phyloP scores from a whole-genome alignment of 1,140 invertebrate species.

The Papilio dardanus region DNA sequence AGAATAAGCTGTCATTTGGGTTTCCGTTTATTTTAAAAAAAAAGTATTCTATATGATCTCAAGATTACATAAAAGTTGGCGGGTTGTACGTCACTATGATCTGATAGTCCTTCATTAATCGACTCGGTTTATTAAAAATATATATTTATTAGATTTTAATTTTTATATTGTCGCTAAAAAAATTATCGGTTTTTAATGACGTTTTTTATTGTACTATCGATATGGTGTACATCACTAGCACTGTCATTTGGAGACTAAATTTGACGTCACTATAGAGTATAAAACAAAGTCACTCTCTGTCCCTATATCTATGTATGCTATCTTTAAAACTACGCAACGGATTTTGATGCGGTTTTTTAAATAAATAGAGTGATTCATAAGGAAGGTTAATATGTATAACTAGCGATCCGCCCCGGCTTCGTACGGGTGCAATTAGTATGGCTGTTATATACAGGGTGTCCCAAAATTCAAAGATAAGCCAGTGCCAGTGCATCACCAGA shows the following conservation, averaged over 20 bases:
- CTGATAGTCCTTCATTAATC: slow-evolving; percentile 6
- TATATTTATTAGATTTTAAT: slow-evolving; percentile 27
- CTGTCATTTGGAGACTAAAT: neutral
- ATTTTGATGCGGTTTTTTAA: too few relatives aligned
- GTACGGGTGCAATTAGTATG: too few relatives aligned
- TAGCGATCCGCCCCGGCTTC: too few relatives aligned
- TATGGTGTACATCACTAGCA: neutral
- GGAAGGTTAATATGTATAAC: too few relatives aligned
- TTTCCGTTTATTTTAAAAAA: slow-evolving; percentile 1
- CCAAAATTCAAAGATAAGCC: too few relatives aligned
- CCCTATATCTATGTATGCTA: too few relatives aligned
- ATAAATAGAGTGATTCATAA: too few relatives aligned
- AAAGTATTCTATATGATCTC: slow-evolving; percentile 23
- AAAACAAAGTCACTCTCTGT: too few relatives aligned
- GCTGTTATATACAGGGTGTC: too few relatives aligned
- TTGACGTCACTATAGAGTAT: too few relatives aligned
- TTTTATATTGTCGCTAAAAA: slow-evolving; percentile 18
- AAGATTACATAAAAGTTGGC: slow-evolving; percentile 15
- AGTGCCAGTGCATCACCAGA: too few relatives aligned
- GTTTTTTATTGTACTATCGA: slow-evolving; percentile 4
- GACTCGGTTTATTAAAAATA: slow-evolving; percentile 5
- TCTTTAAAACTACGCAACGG: too few relatives aligned
- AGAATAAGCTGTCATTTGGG: neutral
- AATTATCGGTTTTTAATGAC: slow-evolving; percentile 8
- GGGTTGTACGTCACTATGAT: neutral